phyloP scores from a whole-genome alignment of 1,140 invertebrate genomes.

The Caenorhabditis inopinata region DNA sequence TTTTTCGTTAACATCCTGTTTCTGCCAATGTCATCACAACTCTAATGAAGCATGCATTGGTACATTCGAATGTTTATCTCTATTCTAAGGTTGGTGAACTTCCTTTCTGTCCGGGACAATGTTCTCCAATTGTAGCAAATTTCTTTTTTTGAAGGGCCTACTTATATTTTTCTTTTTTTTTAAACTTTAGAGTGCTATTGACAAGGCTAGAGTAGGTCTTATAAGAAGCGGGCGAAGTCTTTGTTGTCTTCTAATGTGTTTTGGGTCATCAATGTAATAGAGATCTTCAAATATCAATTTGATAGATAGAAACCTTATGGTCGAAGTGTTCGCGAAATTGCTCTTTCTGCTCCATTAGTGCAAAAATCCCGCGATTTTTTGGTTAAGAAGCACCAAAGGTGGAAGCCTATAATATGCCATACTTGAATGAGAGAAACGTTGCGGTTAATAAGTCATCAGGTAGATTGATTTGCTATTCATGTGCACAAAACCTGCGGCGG shows the following conservation, averaged over 20 bases:
- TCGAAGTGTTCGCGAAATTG: neutral
- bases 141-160: slow-evolving; percentile 6
- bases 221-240: too few relatives aligned
- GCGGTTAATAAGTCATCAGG: slow-evolving; percentile 10
- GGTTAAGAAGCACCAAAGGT: neutral
- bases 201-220: neutral
- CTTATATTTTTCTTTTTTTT: neutral
- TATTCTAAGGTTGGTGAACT: neutral
- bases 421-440: neutral
- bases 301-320: neutral
- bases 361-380: neutral
- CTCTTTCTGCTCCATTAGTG: too few relatives aligned
- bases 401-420: neutral
- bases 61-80: slow-evolving; percentile 12
- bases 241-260: neutral
- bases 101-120: neutral
- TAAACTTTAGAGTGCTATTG: neutral
- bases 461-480: slow-evolving; percentile 25
- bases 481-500: slow-evolving; percentile 27
- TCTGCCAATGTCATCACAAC: neutral
- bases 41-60: slow-evolving; percentile 16
- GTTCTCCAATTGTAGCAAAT: neutral
- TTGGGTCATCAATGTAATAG: too few relatives aligned
- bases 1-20: slow-evolving; percentile 1
- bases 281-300: too few relatives aligned